Base-by-base conservation (phyloP, 2,797 vertebrate genomes). In the Anguilla anguilla region DNA sequence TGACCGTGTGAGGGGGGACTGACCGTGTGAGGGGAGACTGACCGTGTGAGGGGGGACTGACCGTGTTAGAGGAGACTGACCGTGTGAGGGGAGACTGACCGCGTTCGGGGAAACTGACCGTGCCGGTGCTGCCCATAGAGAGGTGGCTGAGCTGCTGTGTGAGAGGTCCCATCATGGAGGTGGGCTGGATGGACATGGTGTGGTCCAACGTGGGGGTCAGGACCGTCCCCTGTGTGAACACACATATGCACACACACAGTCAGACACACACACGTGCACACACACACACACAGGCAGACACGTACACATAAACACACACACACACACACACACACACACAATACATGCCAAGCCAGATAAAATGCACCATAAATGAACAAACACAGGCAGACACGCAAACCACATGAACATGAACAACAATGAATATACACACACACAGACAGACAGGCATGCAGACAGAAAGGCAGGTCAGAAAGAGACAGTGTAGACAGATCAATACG, bases 91-190 rank as follows among this genome's bases (percentile, higher is more conserved):
- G 17, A 53, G 59, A 31, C 19, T 57, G 43, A 4, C 10, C 67
- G 72, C 74, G 59, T 83, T n/a, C n/a, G n/a, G n/a, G n/a, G n/a
- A 79, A 93, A 93, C 96, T 96, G 93, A 98, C 98, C 93, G 97
- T 97, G 95, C 97, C 97, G 0, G 97, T 93, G 92, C 96, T 97
- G 93, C 97, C 96, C 93, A 99, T 93, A 0, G 98, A 97, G 90
- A 99, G 96, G 93, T 99, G 98, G 91, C 97, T 96, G 93, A 99
- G 94, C 94, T 98, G 98, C 96, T 98, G 98, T 86, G 97, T 93
- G 46, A 98, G 95, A 90, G 97, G 97, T 90, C 97, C 96, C 96
- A 99, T 97, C 96, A 98, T 95, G 84, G 98, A 98, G 19, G 97
- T 97, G 93, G 97, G 96, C 95, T 98, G 98, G 91, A 99, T 97